These are phyloP conservation scores for Rhineura floridana DNA, from an alignment of 2,113 vertebrate species.

Conservation along the genomic window DNA sequence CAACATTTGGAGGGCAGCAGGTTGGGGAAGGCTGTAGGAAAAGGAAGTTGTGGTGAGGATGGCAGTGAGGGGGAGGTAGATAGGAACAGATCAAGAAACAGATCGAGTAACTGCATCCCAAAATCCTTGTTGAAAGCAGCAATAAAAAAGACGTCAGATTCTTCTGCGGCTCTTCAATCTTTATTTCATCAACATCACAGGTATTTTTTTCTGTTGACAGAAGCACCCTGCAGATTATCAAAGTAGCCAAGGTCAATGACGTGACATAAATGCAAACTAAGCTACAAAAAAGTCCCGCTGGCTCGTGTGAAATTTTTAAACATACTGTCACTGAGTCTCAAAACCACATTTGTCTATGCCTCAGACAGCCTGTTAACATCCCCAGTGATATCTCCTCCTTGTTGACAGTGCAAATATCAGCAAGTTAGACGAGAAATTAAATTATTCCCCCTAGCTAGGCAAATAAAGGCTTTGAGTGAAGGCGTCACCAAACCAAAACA, in stretches of 20 bases:
- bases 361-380: neutral
- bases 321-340: slow-evolving; percentile 17
- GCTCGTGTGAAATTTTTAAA: neutral
- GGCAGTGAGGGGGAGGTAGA: neutral
- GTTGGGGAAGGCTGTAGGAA: neutral
- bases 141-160: neutral
- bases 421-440: neutral
- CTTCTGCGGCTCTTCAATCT: neutral
- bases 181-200: neutral
- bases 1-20: too few species aligned
- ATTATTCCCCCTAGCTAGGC: neutral
- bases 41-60: neutral
- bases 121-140: neutral
- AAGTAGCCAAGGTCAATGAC: slow-evolving; percentile 3
- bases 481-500: neutral
- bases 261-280: slow-evolving; percentile 12
- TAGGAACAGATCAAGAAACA: neutral
- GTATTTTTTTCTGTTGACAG: neutral
- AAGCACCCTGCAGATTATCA: slow-evolving; percentile 12
- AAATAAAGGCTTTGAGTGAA: neutral
- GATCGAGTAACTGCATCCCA: neutral
- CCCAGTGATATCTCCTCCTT: neutral
- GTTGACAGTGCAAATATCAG: neutral
- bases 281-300: slow-evolving; percentile 18
- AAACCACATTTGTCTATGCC: neutral